Percentiles rank a stretch among this genome's conserved stretches.
Evolutionary conservation across 2,797 vertebrate species (phyloP).

Genomic region (Labeo calbasu): DNA sequence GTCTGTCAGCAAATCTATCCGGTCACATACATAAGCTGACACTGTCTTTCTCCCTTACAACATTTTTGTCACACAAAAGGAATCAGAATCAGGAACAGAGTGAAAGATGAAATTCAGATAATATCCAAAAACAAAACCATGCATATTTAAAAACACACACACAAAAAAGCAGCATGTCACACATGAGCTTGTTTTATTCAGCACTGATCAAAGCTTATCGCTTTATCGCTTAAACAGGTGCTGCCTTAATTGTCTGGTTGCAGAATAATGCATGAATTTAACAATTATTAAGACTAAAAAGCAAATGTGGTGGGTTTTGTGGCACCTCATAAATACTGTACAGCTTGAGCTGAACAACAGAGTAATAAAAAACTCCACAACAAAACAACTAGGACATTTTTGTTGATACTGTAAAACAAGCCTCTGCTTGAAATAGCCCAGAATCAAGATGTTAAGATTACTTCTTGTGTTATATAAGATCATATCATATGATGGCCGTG

Average conservation of each 20-base stretch:
- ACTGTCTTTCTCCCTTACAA: neutral
- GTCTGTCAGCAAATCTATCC: neutral
- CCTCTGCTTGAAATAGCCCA: neutral
- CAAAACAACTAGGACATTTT: neutral
- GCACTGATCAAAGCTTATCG: neutral
- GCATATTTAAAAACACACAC: neutral
- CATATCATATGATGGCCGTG: neutral
- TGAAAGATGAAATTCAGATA: neutral
- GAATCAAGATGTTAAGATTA: neutral
- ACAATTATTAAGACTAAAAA: neutral
- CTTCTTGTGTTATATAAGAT: neutral
- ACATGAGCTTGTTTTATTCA: neutral
- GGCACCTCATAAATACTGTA: neutral
- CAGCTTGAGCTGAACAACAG: neutral
- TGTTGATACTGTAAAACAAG: conserved; percentile 1
- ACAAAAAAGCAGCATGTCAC: neutral
- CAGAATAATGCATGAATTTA: neutral
- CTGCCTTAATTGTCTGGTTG: neutral
- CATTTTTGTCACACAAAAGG: neutral
- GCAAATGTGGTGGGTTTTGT: neutral
- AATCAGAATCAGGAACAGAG: neutral
- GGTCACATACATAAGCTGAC: neutral
- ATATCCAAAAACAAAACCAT: neutral
- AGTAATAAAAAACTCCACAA: neutral
- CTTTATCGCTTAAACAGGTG: neutral